Percentiles rank a stretch among this genome's conserved stretches.
Evolutionary conservation across 2,888 invertebrate genomes (phyloP).

Genomic region (Diarsia rubi): DNA sequence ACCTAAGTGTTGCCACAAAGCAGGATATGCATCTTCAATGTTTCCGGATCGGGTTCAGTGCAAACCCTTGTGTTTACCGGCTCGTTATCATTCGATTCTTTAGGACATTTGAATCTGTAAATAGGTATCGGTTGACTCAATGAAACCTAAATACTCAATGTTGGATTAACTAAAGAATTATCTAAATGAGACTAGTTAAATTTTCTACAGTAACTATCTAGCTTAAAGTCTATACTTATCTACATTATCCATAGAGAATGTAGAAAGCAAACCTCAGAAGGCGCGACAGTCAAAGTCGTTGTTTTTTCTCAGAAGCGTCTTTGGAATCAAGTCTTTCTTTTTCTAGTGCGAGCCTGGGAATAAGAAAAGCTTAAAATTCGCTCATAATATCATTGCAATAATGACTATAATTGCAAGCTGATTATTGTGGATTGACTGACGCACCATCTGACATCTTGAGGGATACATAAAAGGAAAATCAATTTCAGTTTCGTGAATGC

Average conservation of each 20-base stretch:
- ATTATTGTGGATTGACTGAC: slow-evolving; percentile 57
- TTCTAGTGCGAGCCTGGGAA: slow-evolving; percentile 35
- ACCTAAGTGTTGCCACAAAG: slow-evolving; percentile 54
- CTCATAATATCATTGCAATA: slow-evolving; percentile 17
- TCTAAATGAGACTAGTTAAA: slow-evolving; percentile 15
- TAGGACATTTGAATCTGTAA: slow-evolving; percentile 54
- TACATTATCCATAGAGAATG: slow-evolving; percentile 20
- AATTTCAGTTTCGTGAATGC: background rate
- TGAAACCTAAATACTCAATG: slow-evolving; percentile 10
- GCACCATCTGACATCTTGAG: slow-evolving; percentile 50
- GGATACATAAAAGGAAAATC: background rate
- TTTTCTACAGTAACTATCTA: slow-evolving; percentile 16
- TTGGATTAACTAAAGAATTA: background rate
- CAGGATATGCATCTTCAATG: slow-evolving; percentile 47
- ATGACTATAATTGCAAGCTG: background rate
- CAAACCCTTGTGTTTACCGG: slow-evolving; percentile 6
- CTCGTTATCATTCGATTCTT: slow-evolving; percentile 28
- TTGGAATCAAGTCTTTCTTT: slow-evolving; percentile 16
- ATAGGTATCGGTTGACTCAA: slow-evolving; percentile 32
- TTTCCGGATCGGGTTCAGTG: slow-evolving; percentile 9
- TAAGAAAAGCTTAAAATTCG: slow-evolving; percentile 46
- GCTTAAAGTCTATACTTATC: slow-evolving; percentile 18
- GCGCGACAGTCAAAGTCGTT: slow-evolving; percentile 57
- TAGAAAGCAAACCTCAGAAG: slow-evolving; percentile 69
- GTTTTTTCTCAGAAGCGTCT: slow-evolving; percentile 34